Conservation (phyloP, 2,113 vertebrate species). For the Lepisosteus oculatus region DNA sequence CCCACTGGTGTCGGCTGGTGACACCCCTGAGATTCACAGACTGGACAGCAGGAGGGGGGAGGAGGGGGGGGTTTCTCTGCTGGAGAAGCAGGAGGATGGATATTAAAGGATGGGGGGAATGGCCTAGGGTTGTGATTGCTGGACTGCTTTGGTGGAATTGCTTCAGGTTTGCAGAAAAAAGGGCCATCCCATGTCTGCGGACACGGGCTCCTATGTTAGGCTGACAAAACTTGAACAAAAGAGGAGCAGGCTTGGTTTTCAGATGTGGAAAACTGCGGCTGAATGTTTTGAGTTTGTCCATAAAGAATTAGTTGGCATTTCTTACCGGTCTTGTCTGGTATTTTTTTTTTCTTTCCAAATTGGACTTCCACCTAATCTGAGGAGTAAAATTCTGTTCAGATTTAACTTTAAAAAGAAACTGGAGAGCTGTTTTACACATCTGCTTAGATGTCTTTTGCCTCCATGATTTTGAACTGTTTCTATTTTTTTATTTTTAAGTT, state of each 20-base stretch:
- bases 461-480: no score
- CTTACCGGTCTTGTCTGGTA: no score
- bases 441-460: slow-evolving; percentile 52
- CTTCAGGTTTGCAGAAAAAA: slow-evolving; percentile 66
- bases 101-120: slow-evolving; percentile 15
- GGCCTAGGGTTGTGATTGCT: slow-evolving; percentile 37
- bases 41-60: no score
- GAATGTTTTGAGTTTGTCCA: slow-evolving; percentile 50
- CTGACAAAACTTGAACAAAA: slow-evolving; percentile 30
- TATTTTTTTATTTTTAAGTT: no score
- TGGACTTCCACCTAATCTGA: slow-evolving; percentile 59
- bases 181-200: slow-evolving; percentile 41
- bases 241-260: slow-evolving; percentile 36
- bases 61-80: no score
- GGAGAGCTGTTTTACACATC: slow-evolving; percentile 61
- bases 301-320: no score
- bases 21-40: no score
- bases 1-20: no score
- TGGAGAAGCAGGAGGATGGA: no score
- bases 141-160: slow-evolving; percentile 40
- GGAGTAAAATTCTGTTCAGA: slow-evolving; percentile 60
- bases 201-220: slow-evolving; percentile 55
- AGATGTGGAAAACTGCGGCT: slow-evolving; percentile 58
- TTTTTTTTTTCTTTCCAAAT: slow-evolving; percentile 37
- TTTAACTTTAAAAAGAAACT: slow-evolving; percentile 58